Percentiles rank a stretch among this genome's conserved stretches.
Evolutionary conservation across 2,113 vertebrate genomes (phyloP).

Genomic region (Pimephales promelas): DNA sequence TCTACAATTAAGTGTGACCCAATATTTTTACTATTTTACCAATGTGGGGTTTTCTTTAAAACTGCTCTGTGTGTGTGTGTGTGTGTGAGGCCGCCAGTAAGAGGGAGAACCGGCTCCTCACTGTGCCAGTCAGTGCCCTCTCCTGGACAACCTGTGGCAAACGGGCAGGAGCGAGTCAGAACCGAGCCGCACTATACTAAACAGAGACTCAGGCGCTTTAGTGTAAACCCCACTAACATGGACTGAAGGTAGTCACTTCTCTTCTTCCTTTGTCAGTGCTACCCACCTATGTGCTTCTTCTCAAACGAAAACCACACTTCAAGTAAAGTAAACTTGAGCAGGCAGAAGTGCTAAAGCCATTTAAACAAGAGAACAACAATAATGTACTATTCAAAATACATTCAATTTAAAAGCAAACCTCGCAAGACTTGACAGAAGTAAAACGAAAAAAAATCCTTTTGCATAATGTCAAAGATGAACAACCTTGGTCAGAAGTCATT

Average conservation of each 20-base stretch:
- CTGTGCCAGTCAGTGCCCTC: constrained; percentile 59
- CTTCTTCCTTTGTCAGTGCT: neutral
- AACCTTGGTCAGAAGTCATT: constrained; percentile 33
- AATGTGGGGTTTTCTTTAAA: neutral
- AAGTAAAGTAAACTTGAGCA: neutral
- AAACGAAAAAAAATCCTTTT: neutral
- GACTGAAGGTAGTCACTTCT: constrained; percentile 47
- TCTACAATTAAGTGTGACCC: neutral
- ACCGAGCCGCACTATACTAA: constrained; percentile 20
- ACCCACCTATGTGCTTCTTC: neutral
- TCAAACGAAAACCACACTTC: neutral
- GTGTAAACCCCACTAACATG: constrained; percentile 55
- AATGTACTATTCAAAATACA: neutral
- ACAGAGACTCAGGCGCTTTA: constrained; percentile 55
- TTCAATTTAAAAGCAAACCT: neutral
- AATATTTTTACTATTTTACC: neutral
- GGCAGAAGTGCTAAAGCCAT: neutral
- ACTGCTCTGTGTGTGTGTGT: neutral
- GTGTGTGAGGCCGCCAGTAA: neutral
- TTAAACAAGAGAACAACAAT: neutral
- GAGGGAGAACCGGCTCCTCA: neutral
- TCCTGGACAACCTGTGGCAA: constrained; percentile 54
- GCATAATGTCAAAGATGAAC: constrained; percentile 22
- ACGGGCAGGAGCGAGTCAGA: constrained; percentile 21
- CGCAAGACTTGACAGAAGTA: neutral